phyloP scores from a whole-genome alignment of 1,140 invertebrate species.

The Hermetia illucens region DNA sequence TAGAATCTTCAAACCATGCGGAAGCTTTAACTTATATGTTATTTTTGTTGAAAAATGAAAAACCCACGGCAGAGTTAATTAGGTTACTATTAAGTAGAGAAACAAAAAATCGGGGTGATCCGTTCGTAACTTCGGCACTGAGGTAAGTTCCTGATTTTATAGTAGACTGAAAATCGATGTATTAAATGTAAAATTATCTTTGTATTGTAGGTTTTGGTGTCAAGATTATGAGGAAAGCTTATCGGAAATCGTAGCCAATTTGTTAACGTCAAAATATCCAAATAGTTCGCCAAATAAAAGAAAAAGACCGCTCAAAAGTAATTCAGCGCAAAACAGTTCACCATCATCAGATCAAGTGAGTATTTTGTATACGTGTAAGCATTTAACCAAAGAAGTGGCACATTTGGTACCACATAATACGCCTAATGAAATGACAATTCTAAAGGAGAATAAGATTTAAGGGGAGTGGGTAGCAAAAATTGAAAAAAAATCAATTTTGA shows the following conservation, averaged over 20 bases:
- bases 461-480: too few species aligned
- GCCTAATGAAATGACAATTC: too few species aligned
- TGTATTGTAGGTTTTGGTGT: constrained; percentile 58
- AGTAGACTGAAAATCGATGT: constrained; percentile 1
- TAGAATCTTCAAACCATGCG: constrained; percentile 76
- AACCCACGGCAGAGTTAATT: constrained; percentile 72
- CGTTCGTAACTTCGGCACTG: constrained; percentile 76
- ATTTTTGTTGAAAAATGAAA: constrained; percentile 82
- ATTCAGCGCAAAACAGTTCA: constrained; percentile 39
- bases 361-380: too few species aligned
- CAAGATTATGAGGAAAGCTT: constrained; percentile 81
- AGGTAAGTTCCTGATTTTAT: constrained; percentile 30
- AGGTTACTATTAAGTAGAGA: constrained; percentile 69
- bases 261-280: constrained; percentile 65
- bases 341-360: constrained; percentile 41
- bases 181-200: background rate
- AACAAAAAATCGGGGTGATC: constrained; percentile 54
- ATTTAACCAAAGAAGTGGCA: too few species aligned
- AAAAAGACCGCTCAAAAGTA: constrained; percentile 59
- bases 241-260: constrained; percentile 63
- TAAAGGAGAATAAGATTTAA: too few species aligned
- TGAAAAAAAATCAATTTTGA: too few species aligned
- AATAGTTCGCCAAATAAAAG: constrained; percentile 78
- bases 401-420: too few species aligned
- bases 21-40: constrained; percentile 87